Evolutionary conservation across 2,797 vertebrate genomes (phyloP).

Genomic region (Tragelaphus oryx): DNA sequence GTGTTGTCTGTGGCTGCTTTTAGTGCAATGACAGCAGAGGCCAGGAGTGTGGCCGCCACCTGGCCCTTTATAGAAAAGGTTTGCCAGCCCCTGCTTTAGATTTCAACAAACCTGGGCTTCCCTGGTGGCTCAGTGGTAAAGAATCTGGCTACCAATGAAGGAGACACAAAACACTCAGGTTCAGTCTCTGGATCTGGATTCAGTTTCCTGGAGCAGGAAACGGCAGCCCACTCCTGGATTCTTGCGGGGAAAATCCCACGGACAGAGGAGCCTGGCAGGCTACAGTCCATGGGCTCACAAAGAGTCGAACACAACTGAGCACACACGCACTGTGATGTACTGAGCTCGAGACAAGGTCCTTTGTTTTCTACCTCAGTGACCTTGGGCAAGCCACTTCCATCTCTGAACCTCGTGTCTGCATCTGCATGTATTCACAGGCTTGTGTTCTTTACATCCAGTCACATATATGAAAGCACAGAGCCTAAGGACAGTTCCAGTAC

Average conservation of each 20-base stretch:
- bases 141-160: neutral
- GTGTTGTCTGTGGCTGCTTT: neutral
- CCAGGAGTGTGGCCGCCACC: neutral
- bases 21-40: neutral
- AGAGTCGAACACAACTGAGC: neutral
- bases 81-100: neutral
- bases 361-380: neutral
- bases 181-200: neutral
- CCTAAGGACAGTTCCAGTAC: rapidly evolving
- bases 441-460: neutral
- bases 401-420: neutral
- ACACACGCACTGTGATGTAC: neutral
- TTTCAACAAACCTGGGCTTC: neutral
- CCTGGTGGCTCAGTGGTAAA: neutral
- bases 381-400: too few species aligned
- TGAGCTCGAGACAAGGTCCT: neutral
- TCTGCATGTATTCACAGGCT: neutral
- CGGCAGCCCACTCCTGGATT: neutral
- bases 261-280: neutral
- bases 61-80: neutral
- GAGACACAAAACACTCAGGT: neutral
- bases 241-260: neutral
- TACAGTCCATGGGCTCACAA: neutral
- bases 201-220: neutral
- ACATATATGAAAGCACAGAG: rapidly evolving